Base-by-base conservation (phyloP, 2,113 vertebrate species). In the Corydoras maculifer region DNA sequence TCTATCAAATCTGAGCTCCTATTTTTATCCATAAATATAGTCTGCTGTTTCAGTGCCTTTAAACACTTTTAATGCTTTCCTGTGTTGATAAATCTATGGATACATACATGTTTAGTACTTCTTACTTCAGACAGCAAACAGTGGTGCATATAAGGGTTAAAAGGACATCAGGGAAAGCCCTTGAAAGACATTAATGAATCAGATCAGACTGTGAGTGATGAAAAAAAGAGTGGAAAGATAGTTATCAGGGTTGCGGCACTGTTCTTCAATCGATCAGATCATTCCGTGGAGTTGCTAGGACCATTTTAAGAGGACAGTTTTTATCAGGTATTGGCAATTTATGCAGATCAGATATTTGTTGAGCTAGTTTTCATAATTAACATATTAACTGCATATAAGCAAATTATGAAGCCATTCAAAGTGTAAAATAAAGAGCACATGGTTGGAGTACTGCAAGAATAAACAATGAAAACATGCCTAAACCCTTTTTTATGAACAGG, bases 191-290 rank as follows among this genome's bases (percentile, higher is more conserved):
- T 72, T 62, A 65, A 73, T 29, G 61, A 50, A 72, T 80, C 72
- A 65, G 71, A 73, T 65, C 59, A 65, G 64, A 60, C 58, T 51
- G 35, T 0, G 11, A 49, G 61, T 30, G 31, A 72, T 58, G 49
- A 50, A 77, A 69, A 8, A 73, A 72, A 73, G 29, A 76, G 79
- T 80, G 79, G 80, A 71, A 79, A 32, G 76, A 73, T 82, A 74
- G 78, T 78, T 82, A 83, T 84, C 82, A 68, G 48, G 68, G 55
- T 74, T 73, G 68, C 77, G 80, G 59, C 50, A 75, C 81, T 71
- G 72, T 78, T 80, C 58, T 65, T 67, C 59, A 60, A 82, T 85
- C 75, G 67, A 79, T 69, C 69, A 74, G 69, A 69, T 51, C n/a
- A 9, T 68, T 35, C 60, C 57, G 64, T 29, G 2, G 35, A 76